A percentile compares a stretch with the other conserved stretches of the same genome.
Conservation (phyloP, 2,113 vertebrate genomes). For the Argyrosomus japonicus region DNA sequence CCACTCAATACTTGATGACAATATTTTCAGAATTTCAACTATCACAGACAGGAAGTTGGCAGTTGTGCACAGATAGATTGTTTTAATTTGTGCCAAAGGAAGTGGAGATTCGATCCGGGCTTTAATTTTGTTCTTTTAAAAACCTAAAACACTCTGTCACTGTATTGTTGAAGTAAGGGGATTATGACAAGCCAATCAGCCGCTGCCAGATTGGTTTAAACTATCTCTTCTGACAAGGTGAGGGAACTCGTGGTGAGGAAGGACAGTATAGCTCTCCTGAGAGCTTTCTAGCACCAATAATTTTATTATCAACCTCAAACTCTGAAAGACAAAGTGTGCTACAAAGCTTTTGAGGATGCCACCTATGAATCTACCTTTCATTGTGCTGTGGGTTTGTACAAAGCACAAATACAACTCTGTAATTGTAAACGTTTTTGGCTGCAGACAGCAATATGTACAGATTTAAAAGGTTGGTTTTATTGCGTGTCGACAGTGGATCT, state of each 20-base stretch:
- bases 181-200: constrained; percentile 61
- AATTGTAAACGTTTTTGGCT: constrained; percentile 71
- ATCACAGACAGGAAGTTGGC: constrained; percentile 34
- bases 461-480: constrained; percentile 40
- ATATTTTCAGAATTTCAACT: constrained; percentile 44
- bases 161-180: constrained; percentile 39
- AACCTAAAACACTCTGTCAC: constrained; percentile 24
- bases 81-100: constrained; percentile 12
- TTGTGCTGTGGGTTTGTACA: constrained; percentile 76
- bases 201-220: constrained; percentile 58
- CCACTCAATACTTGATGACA: constrained; percentile 8
- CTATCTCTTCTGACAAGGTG: constrained; percentile 37
- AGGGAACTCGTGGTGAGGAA: constrained; percentile 35
- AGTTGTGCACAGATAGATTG: constrained; percentile 26
- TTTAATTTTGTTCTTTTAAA: constrained; percentile 29
- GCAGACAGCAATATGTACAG: constrained; percentile 78
- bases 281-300: constrained; percentile 45
- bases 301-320: constrained; percentile 51
- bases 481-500: constrained; percentile 14
- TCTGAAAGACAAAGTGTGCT: constrained; percentile 47
- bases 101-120: background rate
- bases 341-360: constrained; percentile 43
- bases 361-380: constrained; percentile 53
- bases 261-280: constrained; percentile 34
- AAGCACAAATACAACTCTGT: constrained; percentile 79